Base-by-base conservation (phyloP, 1,140 invertebrate genomes). In the Batillaria attramentaria region DNA sequence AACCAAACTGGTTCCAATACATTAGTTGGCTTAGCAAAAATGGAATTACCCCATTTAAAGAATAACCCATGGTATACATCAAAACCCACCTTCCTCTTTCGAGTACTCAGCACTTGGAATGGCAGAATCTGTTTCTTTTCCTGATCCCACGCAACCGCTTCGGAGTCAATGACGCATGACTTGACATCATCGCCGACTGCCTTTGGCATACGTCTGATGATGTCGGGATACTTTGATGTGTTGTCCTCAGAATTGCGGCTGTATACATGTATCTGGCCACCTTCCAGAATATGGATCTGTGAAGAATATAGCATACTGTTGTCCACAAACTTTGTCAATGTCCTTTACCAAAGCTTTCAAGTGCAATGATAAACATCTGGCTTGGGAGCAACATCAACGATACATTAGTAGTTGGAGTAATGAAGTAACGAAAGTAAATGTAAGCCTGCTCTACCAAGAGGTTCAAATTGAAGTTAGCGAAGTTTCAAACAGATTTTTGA, bases 171-270 rank as follows among this genome's bases (percentile, higher is more conserved):
- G 85, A 99, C 96, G 91, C 96, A 99, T 62, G 95, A 96, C 68
- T 93, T 93, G 0, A 98, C 95, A 0, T 91, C 85, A 13, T 85
- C 81, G 35, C 80, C 84, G 39, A 87, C 20, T 54, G 94, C 87
- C 50, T 90, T 88, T 3, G 89, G 88, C 50, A 93, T 86, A 8
- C 96, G 93, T 0, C 92, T 91, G 84, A 99, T 95, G 33, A 99
- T 94, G 92, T 99, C 99, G 16, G 99, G 99, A 93, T 99, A 99
- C 89, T 99, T 99, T 37, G 93, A 93, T 0, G 98, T 99, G 90
- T 99, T 99, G 89, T 99, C 94, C 92, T 99, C 99, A 90, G 99
- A 98, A 92, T 99, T 99, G 75, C 99, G 92, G 89, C 97, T 99
- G 91, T 96, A 99, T 79, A 99, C 96, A 46, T 91, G 93, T 1